These are phyloP conservation scores for Hydrolagus affinis DNA, from an alignment of 2,113 vertebrate species.

Conservation along the genomic window DNA sequence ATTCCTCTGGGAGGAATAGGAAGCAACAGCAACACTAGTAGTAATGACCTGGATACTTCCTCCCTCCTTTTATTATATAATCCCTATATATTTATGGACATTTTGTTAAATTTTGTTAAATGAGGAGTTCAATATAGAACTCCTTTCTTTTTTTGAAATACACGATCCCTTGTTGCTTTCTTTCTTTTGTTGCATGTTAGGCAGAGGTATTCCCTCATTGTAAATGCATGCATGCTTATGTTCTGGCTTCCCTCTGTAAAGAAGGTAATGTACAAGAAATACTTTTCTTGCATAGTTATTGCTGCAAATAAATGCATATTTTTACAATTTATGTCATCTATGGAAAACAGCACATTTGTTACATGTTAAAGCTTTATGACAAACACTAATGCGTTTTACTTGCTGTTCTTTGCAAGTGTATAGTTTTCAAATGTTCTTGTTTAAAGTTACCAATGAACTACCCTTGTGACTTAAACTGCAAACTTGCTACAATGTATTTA, in stretches of 20 bases:
- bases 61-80: slow-evolving; percentile 67
- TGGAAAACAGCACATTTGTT: slow-evolving; percentile 70
- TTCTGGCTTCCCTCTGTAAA: slow-evolving; percentile 56
- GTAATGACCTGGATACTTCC: slow-evolving; percentile 67
- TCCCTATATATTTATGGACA: slow-evolving; percentile 63
- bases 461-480: slow-evolving; percentile 53
- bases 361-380: slow-evolving; percentile 68
- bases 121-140: slow-evolving; percentile 36
- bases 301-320: slow-evolving; percentile 74
- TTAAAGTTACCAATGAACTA: slow-evolving; percentile 56
- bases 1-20: slow-evolving; percentile 76
- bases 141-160: slow-evolving; percentile 38
- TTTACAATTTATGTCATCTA: slow-evolving; percentile 62
- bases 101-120: slow-evolving; percentile 59
- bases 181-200: slow-evolving; percentile 61
- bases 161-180: slow-evolving; percentile 14
- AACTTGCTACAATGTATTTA: slow-evolving; percentile 70
- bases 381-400: slow-evolving; percentile 62
- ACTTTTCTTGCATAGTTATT: slow-evolving; percentile 70
- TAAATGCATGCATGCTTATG: slow-evolving; percentile 59
- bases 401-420: slow-evolving; percentile 71
- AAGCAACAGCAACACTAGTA: slow-evolving; percentile 64
- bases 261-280: slow-evolving; percentile 73
- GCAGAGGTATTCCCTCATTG: slow-evolving; percentile 52
- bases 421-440: slow-evolving; percentile 65